A percentile compares a stretch with the other conserved stretches of the same genome.
Conservation (phyloP, 2,797 vertebrate species). For the Morelia viridis region DNA sequence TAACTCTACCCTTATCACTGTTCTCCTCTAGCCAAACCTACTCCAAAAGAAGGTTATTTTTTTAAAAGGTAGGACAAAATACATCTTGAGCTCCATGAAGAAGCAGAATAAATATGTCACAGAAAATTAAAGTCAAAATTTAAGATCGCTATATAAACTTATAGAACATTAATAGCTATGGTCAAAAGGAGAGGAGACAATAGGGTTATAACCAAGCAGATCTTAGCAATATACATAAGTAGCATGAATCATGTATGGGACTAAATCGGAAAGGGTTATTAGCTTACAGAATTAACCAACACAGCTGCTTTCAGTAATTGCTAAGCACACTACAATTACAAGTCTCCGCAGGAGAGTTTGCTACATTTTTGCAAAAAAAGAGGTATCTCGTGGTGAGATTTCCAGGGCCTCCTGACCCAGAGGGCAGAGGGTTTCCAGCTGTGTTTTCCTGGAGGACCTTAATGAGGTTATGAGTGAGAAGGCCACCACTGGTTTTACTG, state of each 20-base stretch:
- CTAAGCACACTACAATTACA: constrained; percentile 4
- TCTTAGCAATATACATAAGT: not conserved
- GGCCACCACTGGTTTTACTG: not conserved
- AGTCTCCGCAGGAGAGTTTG: not conserved
- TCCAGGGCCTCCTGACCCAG: constrained; percentile 14
- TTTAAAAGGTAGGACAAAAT: not conserved
- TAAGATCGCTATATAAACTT: not conserved
- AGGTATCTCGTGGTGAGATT: constrained; percentile 10
- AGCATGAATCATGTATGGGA: no score
- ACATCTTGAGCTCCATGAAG: not conserved
- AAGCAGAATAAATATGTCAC: not conserved
- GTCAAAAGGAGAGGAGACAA: not conserved
- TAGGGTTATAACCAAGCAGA: not conserved
- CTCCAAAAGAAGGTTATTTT: not conserved
- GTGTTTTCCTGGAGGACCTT: constrained; percentile 22
- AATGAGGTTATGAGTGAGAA: constrained; percentile 30
- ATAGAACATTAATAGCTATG: not conserved
- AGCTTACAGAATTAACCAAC: not conserved
- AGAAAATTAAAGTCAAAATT: not conserved
- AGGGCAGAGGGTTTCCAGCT: constrained; percentile 14
- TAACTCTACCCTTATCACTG: not conserved
- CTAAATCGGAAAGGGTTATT: not conserved
- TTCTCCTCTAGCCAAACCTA: not conserved
- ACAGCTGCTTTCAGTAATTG: not conserved
- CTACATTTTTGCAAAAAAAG: not conserved